Conservation (phyloP, 2,797 vertebrate species). For the Adrianichthys oophorus region DNA sequence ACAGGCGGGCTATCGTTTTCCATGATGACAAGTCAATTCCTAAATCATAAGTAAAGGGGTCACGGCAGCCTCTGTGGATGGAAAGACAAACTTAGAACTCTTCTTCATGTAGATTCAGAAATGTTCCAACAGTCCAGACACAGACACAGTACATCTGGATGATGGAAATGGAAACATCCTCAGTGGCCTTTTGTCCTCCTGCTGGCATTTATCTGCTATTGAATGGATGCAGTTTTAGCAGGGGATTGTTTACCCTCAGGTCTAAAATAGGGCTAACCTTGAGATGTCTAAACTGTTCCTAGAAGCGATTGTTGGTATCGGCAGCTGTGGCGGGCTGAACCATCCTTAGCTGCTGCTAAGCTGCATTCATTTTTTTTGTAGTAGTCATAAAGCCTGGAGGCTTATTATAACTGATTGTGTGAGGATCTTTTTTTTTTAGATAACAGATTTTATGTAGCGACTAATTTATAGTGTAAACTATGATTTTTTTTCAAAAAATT, state of each 20-base stretch:
- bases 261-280: slow-evolving; percentile 27
- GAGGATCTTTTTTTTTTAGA: too few relatives aligned
- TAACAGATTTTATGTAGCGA: too few relatives aligned
- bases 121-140: not conserved
- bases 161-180: slow-evolving; percentile 8
- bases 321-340: not conserved
- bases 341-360: not conserved
- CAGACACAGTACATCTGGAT: not conserved
- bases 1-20: not conserved
- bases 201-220: slow-evolving; percentile 41
- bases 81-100: not conserved
- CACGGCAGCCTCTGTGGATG: not conserved
- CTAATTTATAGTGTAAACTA: too few relatives aligned
- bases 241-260: slow-evolving; percentile 9
- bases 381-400: too few relatives aligned
- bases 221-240: slow-evolving; percentile 6
- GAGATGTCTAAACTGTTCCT: not conserved
- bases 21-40: slow-evolving; percentile 16
- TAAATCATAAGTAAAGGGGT: slow-evolving; percentile 16
- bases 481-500: too few relatives aligned
- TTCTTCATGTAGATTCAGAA: not conserved
- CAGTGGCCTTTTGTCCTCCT: slow-evolving; percentile 2
- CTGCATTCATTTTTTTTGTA: not conserved
- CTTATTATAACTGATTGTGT: not conserved
- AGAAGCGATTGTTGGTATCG: not conserved